Percentiles rank a stretch among this genome's conserved stretches.
Evolutionary conservation across 2,113 vertebrate species (phyloP).

Genomic region (Cinclus cinclus): DNA sequence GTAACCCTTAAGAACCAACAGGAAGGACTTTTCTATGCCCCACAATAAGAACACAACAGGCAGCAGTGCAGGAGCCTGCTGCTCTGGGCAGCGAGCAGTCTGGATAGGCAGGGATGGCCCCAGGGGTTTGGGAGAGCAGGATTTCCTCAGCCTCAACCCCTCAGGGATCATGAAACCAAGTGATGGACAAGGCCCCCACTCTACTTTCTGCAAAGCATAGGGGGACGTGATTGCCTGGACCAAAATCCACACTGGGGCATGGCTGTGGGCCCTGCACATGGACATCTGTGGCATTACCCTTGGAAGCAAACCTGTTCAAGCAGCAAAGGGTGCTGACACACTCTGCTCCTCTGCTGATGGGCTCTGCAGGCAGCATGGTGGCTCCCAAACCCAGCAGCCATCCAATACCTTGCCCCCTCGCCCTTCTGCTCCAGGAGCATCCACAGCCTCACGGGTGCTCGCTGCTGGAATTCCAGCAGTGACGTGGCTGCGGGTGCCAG

Average conservation of each 20-base stretch:
- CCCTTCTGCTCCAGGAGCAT: background rate
- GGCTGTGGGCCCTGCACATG: fast-evolving
- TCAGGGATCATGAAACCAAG: background rate
- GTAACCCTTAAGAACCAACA: background rate
- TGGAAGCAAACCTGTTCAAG: background rate
- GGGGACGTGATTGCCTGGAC: background rate
- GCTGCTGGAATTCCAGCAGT: background rate
- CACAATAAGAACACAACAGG: background rate
- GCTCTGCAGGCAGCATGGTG: fast-evolving
- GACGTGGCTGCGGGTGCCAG: fast-evolving
- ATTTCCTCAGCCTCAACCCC: background rate
- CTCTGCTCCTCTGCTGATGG: fast-evolving
- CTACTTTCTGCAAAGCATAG: background rate
- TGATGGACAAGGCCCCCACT: fast-evolving
- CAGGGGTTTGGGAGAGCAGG: background rate
- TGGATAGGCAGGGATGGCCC: background rate
- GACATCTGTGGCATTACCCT: background rate
- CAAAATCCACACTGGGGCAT: fast-evolving
- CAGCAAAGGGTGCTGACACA: background rate
- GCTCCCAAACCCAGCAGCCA: background rate
- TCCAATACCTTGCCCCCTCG: fast-evolving
- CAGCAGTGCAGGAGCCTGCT: background rate
- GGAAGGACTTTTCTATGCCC: background rate
- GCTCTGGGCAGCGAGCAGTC: background rate
- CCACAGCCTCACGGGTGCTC: fast-evolving